phyloP scores from a whole-genome alignment of 53 echinoderm and acorn worm species.

The Patiria pectinifera region DNA sequence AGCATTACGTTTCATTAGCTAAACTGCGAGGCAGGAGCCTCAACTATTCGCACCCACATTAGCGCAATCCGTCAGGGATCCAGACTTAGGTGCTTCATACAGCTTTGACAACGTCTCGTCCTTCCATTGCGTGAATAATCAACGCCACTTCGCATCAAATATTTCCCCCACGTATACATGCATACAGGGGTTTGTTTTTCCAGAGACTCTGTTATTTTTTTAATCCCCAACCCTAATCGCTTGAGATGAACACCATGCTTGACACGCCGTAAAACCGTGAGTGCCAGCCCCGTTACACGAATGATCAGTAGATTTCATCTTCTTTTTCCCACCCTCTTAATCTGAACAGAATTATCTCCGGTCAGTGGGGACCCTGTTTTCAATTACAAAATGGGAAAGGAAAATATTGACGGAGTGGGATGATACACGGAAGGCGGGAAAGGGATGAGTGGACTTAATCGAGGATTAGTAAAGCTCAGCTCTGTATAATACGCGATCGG shows the following conservation, averaged over 20 bases:
- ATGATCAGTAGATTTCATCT: not conserved
- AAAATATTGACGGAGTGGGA: constrained; percentile 40
- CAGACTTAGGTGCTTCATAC: too few species aligned
- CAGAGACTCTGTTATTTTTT: not conserved
- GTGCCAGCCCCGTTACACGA: not conserved
- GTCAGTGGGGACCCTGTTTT: constrained; percentile 39
- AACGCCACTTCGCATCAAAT: too few species aligned
- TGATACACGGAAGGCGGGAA: not conserved
- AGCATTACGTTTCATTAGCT: too few species aligned
- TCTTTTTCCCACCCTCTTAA: not conserved
- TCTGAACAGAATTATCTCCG: constrained; percentile 19
- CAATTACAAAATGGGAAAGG: constrained; percentile 26
- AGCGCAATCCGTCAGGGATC: too few species aligned
- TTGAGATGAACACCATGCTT: constrained; percentile 4
- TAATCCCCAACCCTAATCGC: constrained; percentile 28
- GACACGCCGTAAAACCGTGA: constrained; percentile 15
- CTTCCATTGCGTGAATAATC: too few species aligned
- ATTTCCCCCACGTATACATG: not conserved
- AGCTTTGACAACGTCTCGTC: too few species aligned
- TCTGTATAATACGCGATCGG: not conserved
- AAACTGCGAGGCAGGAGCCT: too few species aligned
- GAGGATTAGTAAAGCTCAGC: not conserved
- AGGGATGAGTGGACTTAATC: constrained; percentile 20
- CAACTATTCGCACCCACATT: too few species aligned
- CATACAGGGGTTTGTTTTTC: not conserved